These are phyloP conservation scores for Podotricha telesiphe DNA, from an alignment of 2,888 invertebrate genomes.

Conservation along the genomic window DNA sequence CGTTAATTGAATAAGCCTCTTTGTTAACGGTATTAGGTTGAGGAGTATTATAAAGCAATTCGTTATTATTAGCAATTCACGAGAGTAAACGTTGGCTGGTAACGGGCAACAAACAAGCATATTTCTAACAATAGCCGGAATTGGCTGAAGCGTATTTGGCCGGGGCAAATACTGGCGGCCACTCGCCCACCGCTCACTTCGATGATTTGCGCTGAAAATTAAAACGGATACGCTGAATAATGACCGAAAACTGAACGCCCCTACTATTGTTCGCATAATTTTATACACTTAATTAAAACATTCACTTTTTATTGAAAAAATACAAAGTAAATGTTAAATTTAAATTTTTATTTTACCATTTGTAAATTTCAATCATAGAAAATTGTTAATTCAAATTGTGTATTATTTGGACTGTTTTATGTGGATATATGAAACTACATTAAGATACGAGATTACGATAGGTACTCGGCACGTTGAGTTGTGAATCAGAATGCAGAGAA, in stretches of 20 bases:
- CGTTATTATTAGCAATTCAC: conserved; percentile 55
- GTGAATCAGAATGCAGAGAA: conserved; percentile 12
- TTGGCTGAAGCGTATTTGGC: conserved; percentile 57
- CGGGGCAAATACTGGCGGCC: conserved; percentile 52
- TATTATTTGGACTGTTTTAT: too few species aligned
- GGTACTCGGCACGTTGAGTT: not conserved
- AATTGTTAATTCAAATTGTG: too few species aligned
- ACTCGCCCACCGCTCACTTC: conserved; percentile 57
- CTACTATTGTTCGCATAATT: conserved; percentile 28
- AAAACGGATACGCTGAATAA: conserved; percentile 53
- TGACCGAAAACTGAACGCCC: conserved; percentile 48
- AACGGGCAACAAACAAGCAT: conserved; percentile 60
- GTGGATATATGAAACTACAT: not conserved
- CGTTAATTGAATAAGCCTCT: conserved; percentile 35
- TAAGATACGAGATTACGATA: not conserved
- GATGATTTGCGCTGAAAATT: conserved; percentile 59
- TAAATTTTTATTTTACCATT: too few species aligned
- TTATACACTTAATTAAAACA: too few species aligned
- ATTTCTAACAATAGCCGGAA: conserved; percentile 66
- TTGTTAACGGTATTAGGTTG: conserved; percentile 27
- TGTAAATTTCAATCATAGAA: too few species aligned
- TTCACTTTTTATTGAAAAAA: too few species aligned
- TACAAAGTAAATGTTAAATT: too few species aligned
- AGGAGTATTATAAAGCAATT: conserved; percentile 40
- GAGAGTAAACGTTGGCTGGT: conserved; percentile 45